Evolutionary conservation across 1,140 invertebrate species (phyloP).

Genomic region (Rhagoletis zephyria): DNA sequence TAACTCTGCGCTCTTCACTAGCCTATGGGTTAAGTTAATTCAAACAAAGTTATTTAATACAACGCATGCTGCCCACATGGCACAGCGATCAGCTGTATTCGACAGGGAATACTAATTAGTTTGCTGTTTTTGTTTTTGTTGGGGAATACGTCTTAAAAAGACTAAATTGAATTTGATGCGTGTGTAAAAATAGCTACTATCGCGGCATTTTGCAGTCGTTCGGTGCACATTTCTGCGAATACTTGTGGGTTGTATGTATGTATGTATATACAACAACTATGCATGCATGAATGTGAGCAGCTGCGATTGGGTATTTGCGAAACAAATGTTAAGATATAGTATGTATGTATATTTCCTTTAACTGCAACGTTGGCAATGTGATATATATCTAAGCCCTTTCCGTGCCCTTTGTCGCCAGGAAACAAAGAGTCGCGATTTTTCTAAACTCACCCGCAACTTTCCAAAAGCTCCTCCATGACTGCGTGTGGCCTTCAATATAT

Average conservation of each 20-base stretch:
- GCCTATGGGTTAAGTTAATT: neutral
- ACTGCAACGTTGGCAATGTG: constrained; percentile 3
- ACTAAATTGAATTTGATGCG: neutral
- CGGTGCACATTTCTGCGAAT: neutral
- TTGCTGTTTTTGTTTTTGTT: constrained; percentile 18
- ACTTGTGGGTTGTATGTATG: neutral
- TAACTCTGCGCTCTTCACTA: neutral
- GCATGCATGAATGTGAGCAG: neutral
- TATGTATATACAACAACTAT: neutral
- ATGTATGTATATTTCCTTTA: neutral
- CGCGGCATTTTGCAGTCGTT: neutral
- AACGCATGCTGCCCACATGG: neutral
- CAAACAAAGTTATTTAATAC: neutral
- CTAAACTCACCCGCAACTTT: constrained; percentile 17
- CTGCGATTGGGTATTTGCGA: neutral
- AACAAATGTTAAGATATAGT: neutral
- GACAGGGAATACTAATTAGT: neutral
- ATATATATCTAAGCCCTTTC: neutral
- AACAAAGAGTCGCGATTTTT: neutral
- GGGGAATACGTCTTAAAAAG: constrained; percentile 8
- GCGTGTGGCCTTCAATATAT: neutral
- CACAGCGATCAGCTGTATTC: neutral
- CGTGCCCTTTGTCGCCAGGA: neutral
- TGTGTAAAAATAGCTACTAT: constrained; percentile 1
- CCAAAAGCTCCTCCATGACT: constrained; percentile 3